Evolutionary conservation across 1,140 invertebrate species (phyloP).

Genomic region (Rhyzopertha dominica): DNA sequence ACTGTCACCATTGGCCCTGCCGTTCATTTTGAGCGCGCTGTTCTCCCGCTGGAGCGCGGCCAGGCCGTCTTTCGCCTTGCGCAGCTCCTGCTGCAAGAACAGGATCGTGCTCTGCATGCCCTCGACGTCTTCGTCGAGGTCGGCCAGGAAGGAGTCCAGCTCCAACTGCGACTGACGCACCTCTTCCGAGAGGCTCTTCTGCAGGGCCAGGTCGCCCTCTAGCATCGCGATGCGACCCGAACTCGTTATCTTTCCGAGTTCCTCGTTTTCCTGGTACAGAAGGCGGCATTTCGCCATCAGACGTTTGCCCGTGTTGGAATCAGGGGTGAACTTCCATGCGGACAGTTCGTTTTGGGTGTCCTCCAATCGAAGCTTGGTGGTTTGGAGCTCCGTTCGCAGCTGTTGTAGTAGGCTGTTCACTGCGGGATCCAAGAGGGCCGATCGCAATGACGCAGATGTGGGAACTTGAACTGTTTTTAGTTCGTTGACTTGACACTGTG

Average conservation of each 20-base stretch:
- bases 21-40: slow-evolving; percentile 35
- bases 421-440: slow-evolving; percentile 87
- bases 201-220: slow-evolving; percentile 90
- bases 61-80: slow-evolving; percentile 65
- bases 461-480: slow-evolving; percentile 78
- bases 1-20: slow-evolving; percentile 38
- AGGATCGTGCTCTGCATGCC: slow-evolving; percentile 97
- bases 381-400: slow-evolving; percentile 85
- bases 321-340: slow-evolving; percentile 98
- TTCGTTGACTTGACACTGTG: slow-evolving; percentile 87
- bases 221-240: slow-evolving; percentile 92
- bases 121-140: slow-evolving; percentile 95
- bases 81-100: slow-evolving; percentile 86
- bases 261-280: slow-evolving; percentile 97
- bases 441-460: slow-evolving; percentile 69
- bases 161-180: slow-evolving; percentile 96
- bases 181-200: slow-evolving; percentile 94
- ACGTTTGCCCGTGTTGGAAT: slow-evolving; percentile 95
- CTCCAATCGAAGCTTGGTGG: slow-evolving; percentile 85
- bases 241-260: slow-evolving; percentile 91
- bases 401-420: slow-evolving; percentile 92
- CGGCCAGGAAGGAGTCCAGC: slow-evolving; percentile 91
- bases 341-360: slow-evolving; percentile 97
- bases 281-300: slow-evolving; percentile 96
- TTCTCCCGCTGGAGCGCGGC: slow-evolving; percentile 42